These are phyloP conservation scores for Nymphalis io DNA, from an alignment of 1,140 invertebrate species.

Conservation along the genomic window DNA sequence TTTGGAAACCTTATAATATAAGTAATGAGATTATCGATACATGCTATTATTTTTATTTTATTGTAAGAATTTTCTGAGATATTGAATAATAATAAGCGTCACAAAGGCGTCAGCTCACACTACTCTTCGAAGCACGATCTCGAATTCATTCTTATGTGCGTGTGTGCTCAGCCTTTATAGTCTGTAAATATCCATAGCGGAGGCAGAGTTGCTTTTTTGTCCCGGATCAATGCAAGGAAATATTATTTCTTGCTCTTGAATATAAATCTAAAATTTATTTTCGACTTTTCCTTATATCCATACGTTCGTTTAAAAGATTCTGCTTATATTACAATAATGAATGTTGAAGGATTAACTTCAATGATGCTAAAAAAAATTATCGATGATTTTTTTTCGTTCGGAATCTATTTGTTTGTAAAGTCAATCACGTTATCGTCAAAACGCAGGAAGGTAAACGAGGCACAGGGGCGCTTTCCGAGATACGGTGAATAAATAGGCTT, in stretches of 20 bases:
- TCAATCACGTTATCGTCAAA: constrained; percentile 52
- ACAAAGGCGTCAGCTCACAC: background rate
- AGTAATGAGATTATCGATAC: too few relatives aligned
- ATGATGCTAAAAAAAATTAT: constrained; percentile 1
- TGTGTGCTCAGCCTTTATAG: background rate
- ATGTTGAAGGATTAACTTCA: background rate
- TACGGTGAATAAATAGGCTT: constrained; percentile 52
- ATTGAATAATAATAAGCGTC: background rate
- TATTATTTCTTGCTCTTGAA: constrained; percentile 8
- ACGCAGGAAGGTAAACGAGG: constrained; percentile 47
- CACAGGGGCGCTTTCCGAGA: constrained; percentile 40
- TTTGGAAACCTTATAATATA: background rate
- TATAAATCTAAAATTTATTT: background rate
- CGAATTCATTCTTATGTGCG: background rate
- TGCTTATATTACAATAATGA: background rate
- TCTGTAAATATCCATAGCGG: background rate
- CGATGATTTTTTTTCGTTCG: constrained; percentile 4
- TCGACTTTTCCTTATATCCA: background rate
- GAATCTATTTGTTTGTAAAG: constrained; percentile 44
- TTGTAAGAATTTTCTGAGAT: background rate
- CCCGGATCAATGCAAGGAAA: constrained; percentile 1
- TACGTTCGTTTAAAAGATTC: background rate
- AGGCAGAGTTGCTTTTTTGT: background rate
- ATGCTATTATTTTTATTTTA: too few relatives aligned
- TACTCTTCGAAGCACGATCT: background rate